Percentiles rank a stretch among this genome's conserved stretches.
Evolutionary conservation across 2,113 vertebrate genomes (phyloP).

Genomic region (Microtus pennsylvanicus): DNA sequence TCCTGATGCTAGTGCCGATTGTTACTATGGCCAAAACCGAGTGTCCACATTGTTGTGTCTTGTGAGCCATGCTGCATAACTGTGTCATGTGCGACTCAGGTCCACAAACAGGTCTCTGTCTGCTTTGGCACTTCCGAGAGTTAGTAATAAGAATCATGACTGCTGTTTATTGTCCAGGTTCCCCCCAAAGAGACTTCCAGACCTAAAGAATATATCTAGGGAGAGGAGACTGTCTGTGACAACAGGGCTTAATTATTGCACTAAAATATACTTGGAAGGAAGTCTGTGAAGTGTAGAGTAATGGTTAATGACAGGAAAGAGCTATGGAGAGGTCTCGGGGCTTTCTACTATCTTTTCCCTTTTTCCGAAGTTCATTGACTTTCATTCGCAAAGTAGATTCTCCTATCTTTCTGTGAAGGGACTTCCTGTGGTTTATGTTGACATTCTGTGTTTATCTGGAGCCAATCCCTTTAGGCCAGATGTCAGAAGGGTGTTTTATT

Average conservation of each 20-base stretch:
- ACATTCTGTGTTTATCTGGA: slow-evolving; percentile 21
- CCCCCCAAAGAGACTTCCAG: neutral
- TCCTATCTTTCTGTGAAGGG: slow-evolving; percentile 26
- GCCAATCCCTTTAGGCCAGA: neutral
- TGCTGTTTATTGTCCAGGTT: neutral
- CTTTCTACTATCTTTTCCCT: neutral
- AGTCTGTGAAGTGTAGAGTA: neutral
- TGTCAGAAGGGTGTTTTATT: neutral
- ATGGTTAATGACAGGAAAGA: neutral
- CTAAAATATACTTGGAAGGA: neutral
- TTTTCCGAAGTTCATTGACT: slow-evolving; percentile 38
- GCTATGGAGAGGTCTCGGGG: neutral
- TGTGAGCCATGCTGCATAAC: neutral
- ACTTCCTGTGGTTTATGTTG: neutral
- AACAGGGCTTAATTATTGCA: neutral
- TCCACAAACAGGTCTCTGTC: neutral
- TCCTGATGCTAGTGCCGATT: neutral
- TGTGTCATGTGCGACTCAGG: neutral
- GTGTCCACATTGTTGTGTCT: neutral
- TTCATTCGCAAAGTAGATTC: neutral
- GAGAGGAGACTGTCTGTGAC: neutral
- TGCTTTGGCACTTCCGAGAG: slow-evolving; percentile 18
- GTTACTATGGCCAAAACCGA: neutral
- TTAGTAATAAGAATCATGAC: neutral
- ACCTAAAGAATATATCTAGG: neutral